Evolutionary conservation across 92 coral and sea anemone species (phyloP).

Genomic region (Porites divaricata): DNA sequence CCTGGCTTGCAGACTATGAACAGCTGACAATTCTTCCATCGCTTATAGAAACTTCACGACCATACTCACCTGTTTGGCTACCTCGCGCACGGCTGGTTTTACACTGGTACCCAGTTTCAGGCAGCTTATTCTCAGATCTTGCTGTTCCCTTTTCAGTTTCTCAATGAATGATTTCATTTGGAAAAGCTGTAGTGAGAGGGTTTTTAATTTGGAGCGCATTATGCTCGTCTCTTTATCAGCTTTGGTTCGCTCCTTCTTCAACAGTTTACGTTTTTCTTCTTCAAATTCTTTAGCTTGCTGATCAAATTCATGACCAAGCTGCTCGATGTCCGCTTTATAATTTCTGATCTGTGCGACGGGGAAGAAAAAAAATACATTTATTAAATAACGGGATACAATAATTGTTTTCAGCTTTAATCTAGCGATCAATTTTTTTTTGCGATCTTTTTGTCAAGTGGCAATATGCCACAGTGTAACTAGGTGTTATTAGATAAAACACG

Average conservation of each 20-base stretch:
- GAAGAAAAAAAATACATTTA: neutral
- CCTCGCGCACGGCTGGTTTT: slow-evolving; percentile 78
- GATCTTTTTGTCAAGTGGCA: too few species aligned
- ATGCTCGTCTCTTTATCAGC: slow-evolving; percentile 44
- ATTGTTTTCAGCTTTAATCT: too few species aligned
- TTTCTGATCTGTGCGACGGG: slow-evolving; percentile 38
- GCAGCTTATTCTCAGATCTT: slow-evolving; percentile 74
- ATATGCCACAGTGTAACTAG: too few species aligned
- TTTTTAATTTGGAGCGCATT: slow-evolving; percentile 64
- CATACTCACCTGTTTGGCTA: slow-evolving; percentile 63
- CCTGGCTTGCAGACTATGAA: too few species aligned
- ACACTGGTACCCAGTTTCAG: slow-evolving; percentile 80
- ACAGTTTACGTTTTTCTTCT: slow-evolving; percentile 35
- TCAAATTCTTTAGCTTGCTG: slow-evolving; percentile 41
- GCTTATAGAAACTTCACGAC: neutral
- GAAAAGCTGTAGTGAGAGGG: slow-evolving; percentile 44
- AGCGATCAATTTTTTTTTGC: too few species aligned
- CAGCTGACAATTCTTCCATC: too few species aligned
- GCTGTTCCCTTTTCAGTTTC: slow-evolving; percentile 74
- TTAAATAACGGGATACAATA: too few species aligned
- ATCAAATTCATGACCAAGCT: slow-evolving; percentile 41
- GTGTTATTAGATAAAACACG: too few species aligned
- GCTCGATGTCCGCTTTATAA: slow-evolving; percentile 55
- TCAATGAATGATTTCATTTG: slow-evolving; percentile 54
- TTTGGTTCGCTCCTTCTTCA: slow-evolving; percentile 53